Evolutionary conservation across 2,113 vertebrate genomes (phyloP).

Genomic region (Callaeas wilsoni): DNA sequence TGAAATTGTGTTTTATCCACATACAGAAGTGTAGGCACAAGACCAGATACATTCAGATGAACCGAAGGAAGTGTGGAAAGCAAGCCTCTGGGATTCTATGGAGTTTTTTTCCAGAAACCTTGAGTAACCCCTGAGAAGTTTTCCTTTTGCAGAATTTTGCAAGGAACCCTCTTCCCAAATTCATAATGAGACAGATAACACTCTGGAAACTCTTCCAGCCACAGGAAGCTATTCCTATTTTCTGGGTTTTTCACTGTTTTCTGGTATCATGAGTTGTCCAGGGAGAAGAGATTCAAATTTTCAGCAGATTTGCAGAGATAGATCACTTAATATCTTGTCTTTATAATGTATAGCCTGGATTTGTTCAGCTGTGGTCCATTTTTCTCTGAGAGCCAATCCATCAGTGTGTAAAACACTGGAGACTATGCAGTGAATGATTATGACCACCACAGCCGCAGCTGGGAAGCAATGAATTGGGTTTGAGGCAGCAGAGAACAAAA

Average conservation of each 20-base stretch:
- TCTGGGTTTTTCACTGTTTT: neutral
- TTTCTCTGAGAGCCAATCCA: neutral
- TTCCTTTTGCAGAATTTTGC: neutral
- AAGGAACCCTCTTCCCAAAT: neutral
- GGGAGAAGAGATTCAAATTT: neutral
- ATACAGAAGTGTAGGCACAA: neutral
- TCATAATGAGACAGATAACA: neutral
- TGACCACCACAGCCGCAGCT: neutral
- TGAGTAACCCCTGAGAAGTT: neutral
- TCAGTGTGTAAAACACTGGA: neutral
- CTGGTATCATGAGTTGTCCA: neutral
- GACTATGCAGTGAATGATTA: neutral
- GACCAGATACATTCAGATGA: neutral
- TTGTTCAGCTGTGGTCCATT: neutral
- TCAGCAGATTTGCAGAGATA: neutral
- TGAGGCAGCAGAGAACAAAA: neutral
- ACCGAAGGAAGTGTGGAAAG: neutral
- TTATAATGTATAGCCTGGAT: neutral
- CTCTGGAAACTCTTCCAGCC: neutral
- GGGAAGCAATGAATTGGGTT: neutral
- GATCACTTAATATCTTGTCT: neutral
- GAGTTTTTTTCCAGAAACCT: neutral
- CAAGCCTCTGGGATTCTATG: neutral
- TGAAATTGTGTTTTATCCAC: neutral
- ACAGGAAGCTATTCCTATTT: neutral